Percentiles rank a stretch among this genome's conserved stretches.
These are phyloP conservation scores for Peribatodes rhomboidaria DNA, from an alignment of 2,888 invertebrate genomes.

Conservation along the genomic window DNA sequence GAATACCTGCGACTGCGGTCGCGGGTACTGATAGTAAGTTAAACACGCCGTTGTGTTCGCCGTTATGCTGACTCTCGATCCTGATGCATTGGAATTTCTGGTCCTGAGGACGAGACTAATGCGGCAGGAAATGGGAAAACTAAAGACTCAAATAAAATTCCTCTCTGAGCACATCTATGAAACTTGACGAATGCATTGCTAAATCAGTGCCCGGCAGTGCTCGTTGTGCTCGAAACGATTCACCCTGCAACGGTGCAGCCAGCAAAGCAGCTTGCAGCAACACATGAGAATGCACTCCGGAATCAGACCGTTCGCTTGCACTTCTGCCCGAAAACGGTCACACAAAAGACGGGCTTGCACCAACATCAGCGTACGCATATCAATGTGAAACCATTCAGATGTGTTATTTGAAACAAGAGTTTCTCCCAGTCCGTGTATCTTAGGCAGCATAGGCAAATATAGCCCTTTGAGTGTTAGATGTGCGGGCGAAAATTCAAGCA, in stretches of 20 bases:
- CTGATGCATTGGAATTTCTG: too few species aligned
- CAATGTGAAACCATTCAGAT: conserved; percentile 80
- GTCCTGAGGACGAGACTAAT: too few species aligned
- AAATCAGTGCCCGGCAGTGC: conserved; percentile 78
- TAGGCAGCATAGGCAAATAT: conserved; percentile 83
- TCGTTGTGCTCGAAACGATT: conserved; percentile 77
- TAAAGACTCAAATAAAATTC: too few species aligned
- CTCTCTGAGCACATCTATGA: too few species aligned
- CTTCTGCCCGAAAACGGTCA: conserved; percentile 79
- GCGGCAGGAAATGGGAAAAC: too few species aligned
- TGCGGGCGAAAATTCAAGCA: conserved; percentile 80
- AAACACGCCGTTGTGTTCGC: too few species aligned
- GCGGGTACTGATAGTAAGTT: too few species aligned
- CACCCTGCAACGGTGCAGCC: too few species aligned
- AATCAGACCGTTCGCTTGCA: conserved; percentile 76
- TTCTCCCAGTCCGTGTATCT: conserved; percentile 83
- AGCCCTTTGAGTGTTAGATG: conserved; percentile 77
- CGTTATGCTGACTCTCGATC: too few species aligned
- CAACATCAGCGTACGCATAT: conserved; percentile 82
- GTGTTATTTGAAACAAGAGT: conserved; percentile 78
- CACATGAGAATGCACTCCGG: conserved; percentile 83
- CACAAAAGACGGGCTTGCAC: conserved; percentile 81
- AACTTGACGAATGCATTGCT: too few species aligned
- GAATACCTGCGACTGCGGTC: too few species aligned
- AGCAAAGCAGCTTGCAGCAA: conserved; percentile 80